Percentiles rank a stretch among this genome's conserved stretches.
phyloP scores from a whole-genome alignment of 1,140 invertebrate species.

The Ganaspis sp. region DNA sequence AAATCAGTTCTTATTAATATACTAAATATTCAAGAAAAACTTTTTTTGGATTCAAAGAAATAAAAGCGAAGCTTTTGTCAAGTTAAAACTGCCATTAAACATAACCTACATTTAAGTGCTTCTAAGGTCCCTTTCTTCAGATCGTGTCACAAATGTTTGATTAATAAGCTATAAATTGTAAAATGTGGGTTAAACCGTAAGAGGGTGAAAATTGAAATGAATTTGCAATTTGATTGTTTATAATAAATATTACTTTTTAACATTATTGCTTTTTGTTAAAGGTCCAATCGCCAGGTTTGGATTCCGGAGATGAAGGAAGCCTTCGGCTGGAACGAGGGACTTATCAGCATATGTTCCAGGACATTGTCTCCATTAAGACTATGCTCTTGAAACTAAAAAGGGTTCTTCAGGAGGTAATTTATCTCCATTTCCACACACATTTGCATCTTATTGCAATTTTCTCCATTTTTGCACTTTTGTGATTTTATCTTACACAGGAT shows the following conservation, averaged over 20 bases:
- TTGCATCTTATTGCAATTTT: conserved; percentile 15
- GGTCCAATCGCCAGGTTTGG: conserved; percentile 71
- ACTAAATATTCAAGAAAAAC: too few relatives aligned
- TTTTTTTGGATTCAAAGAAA: too few relatives aligned
- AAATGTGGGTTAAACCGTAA: too few relatives aligned
- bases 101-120: too few relatives aligned
- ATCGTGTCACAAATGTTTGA: too few relatives aligned
- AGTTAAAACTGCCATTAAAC: too few relatives aligned
- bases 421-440: conserved; percentile 3
- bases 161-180: too few relatives aligned
- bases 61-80: too few relatives aligned
- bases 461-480: conserved; percentile 6
- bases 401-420: conserved; percentile 84
- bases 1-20: too few relatives aligned
- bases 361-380: conserved; percentile 87
- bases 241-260: conserved; percentile 14
- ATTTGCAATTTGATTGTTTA: conserved; percentile 23
- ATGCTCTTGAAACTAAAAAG: conserved; percentile 86
- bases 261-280: conserved; percentile 48
- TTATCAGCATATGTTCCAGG: conserved; percentile 84
- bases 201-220: too few relatives aligned
- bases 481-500: conserved; percentile 35
- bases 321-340: conserved; percentile 79
- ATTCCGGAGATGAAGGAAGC: conserved; percentile 78
- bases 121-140: too few relatives aligned